Conservation (phyloP, 2,113 vertebrate species). For the Apaloderma vittatum region DNA sequence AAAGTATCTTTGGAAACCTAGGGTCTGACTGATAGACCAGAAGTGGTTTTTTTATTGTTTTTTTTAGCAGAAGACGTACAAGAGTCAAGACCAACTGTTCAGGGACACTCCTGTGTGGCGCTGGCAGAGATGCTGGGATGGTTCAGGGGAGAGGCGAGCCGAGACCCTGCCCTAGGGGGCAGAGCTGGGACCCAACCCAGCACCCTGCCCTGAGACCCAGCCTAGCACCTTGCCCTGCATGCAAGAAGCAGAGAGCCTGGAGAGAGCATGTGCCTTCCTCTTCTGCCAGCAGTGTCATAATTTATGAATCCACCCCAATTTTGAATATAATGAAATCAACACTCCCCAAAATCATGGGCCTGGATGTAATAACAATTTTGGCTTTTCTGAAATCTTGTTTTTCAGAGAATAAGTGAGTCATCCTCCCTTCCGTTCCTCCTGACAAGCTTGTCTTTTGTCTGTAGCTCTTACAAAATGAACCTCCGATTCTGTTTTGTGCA, state of each 20-base stretch:
- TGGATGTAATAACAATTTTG: neutral
- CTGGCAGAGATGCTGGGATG: neutral
- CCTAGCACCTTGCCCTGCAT: neutral
- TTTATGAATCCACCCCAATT: neutral
- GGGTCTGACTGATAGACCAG: neutral
- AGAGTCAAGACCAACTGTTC: neutral
- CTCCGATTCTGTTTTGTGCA: neutral
- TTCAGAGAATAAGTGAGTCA: neutral
- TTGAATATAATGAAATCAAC: neutral
- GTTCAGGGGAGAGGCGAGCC: rapidly evolving
- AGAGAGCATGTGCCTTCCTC: neutral
- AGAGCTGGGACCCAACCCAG: neutral
- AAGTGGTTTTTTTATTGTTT: neutral
- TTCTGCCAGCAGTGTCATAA: neutral
- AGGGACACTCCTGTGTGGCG: neutral
- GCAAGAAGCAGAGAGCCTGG: neutral
- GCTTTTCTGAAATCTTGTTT: neutral
- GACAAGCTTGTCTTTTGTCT: neutral
- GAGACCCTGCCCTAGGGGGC: neutral
- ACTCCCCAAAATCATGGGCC: neutral
- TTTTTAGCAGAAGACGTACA: neutral
- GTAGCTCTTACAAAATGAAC: neutral
- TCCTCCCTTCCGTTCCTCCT: neutral
- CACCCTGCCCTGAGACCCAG: neutral
- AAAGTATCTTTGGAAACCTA: neutral